A percentile compares a stretch with the other conserved stretches of the same genome.
Evolutionary conservation across 2,797 vertebrate species (phyloP).

Genomic region (Acanthurus leucopareius): DNA sequence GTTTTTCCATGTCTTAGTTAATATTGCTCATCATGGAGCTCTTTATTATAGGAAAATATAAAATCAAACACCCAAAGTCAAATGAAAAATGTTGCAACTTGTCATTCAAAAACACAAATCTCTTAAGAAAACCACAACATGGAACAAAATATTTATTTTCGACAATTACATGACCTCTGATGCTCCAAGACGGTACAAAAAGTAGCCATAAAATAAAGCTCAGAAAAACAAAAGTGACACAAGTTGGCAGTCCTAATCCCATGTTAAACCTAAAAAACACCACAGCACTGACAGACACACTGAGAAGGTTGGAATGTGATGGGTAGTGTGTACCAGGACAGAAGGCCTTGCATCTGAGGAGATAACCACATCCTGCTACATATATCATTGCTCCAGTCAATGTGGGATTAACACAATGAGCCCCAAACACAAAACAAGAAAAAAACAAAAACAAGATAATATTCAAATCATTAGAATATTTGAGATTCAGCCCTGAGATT

Average conservation of each 20-base stretch:
- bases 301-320: slow-evolving; percentile 73
- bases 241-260: slow-evolving; percentile 40
- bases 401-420: slow-evolving; percentile 18
- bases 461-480: slow-evolving; percentile 60
- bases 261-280: slow-evolving; percentile 41
- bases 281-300: slow-evolving; percentile 36
- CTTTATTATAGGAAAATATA: no score
- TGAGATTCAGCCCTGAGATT: slow-evolving; percentile 86
- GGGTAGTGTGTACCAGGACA: slow-evolving; percentile 42
- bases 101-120: slow-evolving; percentile 4
- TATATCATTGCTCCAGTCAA: slow-evolving; percentile 45
- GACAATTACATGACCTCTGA: slow-evolving; percentile 65
- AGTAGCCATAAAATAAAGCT: slow-evolving; percentile 43
- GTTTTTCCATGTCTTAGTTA: no score
- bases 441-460: slow-evolving; percentile 17
- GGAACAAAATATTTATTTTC: slow-evolving; percentile 81
- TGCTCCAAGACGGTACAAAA: slow-evolving; percentile 64
- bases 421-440: background rate
- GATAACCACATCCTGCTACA: slow-evolving; percentile 51
- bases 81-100: no score
- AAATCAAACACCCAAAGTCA: no score
- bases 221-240: slow-evolving; percentile 23
- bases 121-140: slow-evolving; percentile 32
- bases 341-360: slow-evolving; percentile 31
- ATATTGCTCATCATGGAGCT: no score